phyloP scores from a whole-genome alignment of 2,797 vertebrate species.

The Enteromius radiatus region DNA sequence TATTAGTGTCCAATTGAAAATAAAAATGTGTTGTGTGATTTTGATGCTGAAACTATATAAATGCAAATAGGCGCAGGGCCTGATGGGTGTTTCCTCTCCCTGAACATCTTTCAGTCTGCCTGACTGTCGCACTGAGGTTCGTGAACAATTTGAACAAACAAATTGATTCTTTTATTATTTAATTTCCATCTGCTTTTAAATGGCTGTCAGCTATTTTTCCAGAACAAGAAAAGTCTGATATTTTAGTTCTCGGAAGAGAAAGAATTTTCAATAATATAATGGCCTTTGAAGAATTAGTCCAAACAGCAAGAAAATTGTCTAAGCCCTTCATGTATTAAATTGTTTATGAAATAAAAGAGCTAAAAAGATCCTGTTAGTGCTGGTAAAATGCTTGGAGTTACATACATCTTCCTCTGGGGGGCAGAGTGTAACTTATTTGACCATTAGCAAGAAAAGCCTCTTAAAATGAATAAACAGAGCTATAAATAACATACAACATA shows the following conservation, averaged over 20 bases:
- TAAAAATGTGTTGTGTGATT: conserved; percentile 71
- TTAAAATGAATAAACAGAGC: not conserved
- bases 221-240: not conserved
- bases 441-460: not conserved
- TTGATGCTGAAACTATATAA: conserved; percentile 69
- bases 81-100: conserved; percentile 57
- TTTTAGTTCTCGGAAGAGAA: conserved; percentile 9
- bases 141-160: conserved; percentile 67
- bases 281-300: not conserved
- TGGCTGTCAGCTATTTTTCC: conserved; percentile 18
- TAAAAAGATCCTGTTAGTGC: not conserved
- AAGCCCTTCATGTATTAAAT: not conserved
- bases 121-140: conserved; percentile 62
- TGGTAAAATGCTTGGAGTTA: not conserved
- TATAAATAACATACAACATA: not conserved
- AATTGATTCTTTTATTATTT: conserved; percentile 62
- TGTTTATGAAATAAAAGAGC: not conserved
- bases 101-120: conserved; percentile 58
- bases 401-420: not conserved
- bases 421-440: not conserved
- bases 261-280: not conserved
- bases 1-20: conserved; percentile 76
- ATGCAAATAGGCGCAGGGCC: conserved; percentile 73
- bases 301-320: not conserved
- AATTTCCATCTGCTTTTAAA: conserved; percentile 50